Percentiles rank a stretch among this genome's conserved stretches.
Evolutionary conservation across 2,888 invertebrate species (phyloP).

Genomic region (Hylaea fasciaria): DNA sequence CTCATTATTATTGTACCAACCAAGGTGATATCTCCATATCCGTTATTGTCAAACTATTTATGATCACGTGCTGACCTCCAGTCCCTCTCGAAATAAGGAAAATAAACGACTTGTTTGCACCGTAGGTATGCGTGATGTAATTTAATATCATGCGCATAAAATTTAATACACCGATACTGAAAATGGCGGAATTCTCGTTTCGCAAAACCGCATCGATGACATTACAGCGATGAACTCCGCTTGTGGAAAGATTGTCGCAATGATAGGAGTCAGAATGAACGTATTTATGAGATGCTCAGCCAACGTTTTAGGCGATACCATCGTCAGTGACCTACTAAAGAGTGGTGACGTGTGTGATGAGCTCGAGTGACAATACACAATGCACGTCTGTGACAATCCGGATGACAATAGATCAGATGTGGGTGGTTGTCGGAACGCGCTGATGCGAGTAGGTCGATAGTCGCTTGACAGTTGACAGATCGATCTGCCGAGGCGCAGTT

Average conservation of each 20-base stretch:
- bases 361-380: constrained; percentile 16
- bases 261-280: not conserved
- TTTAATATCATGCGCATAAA: constrained; percentile 13
- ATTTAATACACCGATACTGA: constrained; percentile 8
- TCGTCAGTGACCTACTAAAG: constrained; percentile 46
- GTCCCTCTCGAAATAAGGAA: constrained; percentile 14
- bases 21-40: constrained; percentile 30
- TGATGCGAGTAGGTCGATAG: not conserved
- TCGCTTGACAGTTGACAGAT: constrained; percentile 1
- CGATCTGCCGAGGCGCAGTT: constrained; percentile 1
- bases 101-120: constrained; percentile 17
- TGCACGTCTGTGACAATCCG: constrained; percentile 11
- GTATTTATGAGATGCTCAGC: constrained; percentile 38
- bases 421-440: constrained; percentile 16
- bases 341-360: constrained; percentile 40
- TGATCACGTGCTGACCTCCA: constrained; percentile 24
- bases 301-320: constrained; percentile 41
- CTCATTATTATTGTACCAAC: constrained; percentile 6
- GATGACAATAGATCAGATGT: constrained; percentile 5
- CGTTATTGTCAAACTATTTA: constrained; percentile 26
- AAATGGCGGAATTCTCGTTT: constrained; percentile 6
- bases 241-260: not conserved
- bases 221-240: not conserved
- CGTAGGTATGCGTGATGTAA: constrained; percentile 10
- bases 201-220: constrained; percentile 3